phyloP scores from a whole-genome alignment of 2,888 invertebrate species.

The Lithophane ornitopus region DNA sequence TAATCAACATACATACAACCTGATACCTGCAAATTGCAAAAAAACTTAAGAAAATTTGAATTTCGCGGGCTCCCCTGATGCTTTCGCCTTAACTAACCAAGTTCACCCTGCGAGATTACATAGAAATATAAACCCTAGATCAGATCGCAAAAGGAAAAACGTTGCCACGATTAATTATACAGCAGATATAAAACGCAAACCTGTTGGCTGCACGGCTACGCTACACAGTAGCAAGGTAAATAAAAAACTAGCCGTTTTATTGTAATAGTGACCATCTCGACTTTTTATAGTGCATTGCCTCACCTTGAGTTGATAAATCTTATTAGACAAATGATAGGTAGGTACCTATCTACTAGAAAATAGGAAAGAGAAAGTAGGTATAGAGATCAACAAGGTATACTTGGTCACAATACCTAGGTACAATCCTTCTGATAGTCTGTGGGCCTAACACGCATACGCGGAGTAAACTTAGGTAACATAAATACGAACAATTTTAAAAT shows the following conservation, averaged over 20 bases:
- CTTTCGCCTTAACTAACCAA: not conserved
- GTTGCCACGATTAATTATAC: conserved; percentile 45
- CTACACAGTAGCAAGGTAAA: conserved; percentile 30
- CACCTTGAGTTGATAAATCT: conserved; percentile 32
- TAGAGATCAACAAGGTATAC: too few species aligned
- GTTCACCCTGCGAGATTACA: conserved; percentile 14
- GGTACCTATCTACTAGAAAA: conserved; percentile 1
- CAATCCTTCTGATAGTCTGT: not conserved
- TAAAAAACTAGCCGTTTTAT: conserved; percentile 28
- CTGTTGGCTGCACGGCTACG: conserved; percentile 28
- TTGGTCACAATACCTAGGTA: too few species aligned
- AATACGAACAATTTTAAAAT: not conserved
- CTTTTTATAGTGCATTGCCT: conserved; percentile 44
- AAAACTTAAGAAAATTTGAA: too few species aligned
- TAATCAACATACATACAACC: too few species aligned
- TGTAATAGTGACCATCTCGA: conserved; percentile 23
- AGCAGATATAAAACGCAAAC: conserved; percentile 39
- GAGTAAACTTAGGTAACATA: not conserved
- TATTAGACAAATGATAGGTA: conserved; percentile 10
- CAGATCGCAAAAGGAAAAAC: conserved; percentile 31
- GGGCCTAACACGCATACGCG: not conserved
- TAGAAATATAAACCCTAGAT: conserved; percentile 26
- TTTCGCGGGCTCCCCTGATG: too few species aligned
- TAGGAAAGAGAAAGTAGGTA: conserved; percentile 2
- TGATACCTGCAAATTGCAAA: too few species aligned